These are phyloP conservation scores for Coracopsis vasa DNA, from an alignment of 2,113 vertebrate genomes.

Conservation along the genomic window DNA sequence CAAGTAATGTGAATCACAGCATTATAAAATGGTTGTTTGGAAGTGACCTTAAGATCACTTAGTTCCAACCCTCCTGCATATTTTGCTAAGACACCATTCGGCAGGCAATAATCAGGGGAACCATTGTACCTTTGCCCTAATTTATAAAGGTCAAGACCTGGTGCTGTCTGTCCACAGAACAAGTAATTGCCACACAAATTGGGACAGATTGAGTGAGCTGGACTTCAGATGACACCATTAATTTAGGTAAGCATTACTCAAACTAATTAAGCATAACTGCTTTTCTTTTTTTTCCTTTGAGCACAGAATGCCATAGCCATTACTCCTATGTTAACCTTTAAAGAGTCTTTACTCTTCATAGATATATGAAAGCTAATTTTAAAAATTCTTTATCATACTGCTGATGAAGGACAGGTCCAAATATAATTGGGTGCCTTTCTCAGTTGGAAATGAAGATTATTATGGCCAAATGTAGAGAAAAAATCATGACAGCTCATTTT, in stretches of 20 bases:
- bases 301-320: not conserved
- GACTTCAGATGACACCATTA: not conserved
- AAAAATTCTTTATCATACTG: not conserved
- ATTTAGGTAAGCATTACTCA: conserved; percentile 9
- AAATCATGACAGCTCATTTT: not conserved
- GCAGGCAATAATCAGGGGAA: not conserved
- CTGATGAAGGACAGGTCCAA: not conserved
- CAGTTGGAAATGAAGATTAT: not conserved
- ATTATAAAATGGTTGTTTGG: not conserved
- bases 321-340: conserved; percentile 6
- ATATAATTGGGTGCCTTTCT: not conserved
- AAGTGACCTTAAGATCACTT: not conserved
- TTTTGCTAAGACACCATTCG: not conserved
- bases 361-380: not conserved
- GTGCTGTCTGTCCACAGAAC: not conserved
- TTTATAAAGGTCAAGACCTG: conserved; percentile 27
- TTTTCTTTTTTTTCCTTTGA: not conserved
- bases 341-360: not conserved
- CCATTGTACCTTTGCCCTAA: not conserved
- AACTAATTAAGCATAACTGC: conserved; percentile 23
- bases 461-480: not conserved
- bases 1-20: not conserved
- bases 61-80: not conserved
- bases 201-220: conserved; percentile 16
- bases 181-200: conserved; percentile 10